Evolutionary conservation across 1,140 invertebrate species (phyloP).

Genomic region (Drosophila serrata): DNA sequence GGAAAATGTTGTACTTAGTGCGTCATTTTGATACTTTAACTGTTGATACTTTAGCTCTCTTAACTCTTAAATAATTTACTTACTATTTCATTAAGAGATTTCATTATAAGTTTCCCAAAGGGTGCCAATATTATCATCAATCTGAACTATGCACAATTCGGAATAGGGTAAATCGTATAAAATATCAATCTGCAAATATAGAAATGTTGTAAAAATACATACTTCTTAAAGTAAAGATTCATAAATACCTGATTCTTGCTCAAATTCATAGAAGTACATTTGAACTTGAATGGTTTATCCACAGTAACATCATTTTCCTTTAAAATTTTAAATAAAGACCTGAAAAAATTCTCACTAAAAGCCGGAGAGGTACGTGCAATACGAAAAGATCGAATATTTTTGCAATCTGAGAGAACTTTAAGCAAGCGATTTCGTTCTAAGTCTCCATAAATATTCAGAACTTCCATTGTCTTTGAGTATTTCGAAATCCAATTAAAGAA

Average conservation of each 20-base stretch:
- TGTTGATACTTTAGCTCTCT: no score
- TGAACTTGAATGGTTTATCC: neutral
- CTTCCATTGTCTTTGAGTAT: neutral
- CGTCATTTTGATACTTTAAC: slow-evolving; percentile 37
- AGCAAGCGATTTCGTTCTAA: neutral
- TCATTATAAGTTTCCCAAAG: neutral
- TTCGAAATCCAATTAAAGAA: neutral
- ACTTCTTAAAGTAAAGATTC: neutral
- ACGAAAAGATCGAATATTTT: neutral
- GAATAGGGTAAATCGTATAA: neutral
- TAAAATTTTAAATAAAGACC: neutral
- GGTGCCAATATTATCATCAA: neutral
- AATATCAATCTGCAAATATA: neutral
- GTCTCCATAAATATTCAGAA: neutral
- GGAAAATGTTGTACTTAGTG: slow-evolving; percentile 19
- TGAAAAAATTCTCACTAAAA: neutral
- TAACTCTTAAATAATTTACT: no score
- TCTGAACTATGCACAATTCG: neutral
- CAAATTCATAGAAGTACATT: no score
- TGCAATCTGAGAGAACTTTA: neutral
- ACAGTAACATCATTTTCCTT: neutral
- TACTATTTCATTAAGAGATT: neutral
- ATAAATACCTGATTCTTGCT: neutral
- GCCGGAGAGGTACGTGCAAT: neutral
- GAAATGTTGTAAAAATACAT: neutral